Conservation (phyloP, 2,113 vertebrate genomes). For the Galbula dea region DNA sequence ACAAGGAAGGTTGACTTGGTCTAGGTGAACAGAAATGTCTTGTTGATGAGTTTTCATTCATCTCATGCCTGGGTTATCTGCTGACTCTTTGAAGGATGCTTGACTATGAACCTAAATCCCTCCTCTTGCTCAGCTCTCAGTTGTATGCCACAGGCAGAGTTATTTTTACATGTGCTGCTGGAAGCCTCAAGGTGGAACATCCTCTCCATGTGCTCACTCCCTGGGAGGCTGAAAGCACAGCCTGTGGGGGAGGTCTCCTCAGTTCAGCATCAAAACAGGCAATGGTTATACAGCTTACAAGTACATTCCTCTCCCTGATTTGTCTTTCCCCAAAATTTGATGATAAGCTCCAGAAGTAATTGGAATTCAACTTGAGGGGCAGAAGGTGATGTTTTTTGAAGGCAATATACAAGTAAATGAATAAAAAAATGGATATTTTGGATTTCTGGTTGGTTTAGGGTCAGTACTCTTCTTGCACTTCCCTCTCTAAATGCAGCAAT, state of each 20-base stretch:
- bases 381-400: background rate
- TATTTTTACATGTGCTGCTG: background rate
- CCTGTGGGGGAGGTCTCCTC: background rate
- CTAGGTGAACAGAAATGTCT: background rate
- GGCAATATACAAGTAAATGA: background rate
- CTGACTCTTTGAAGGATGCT: fast-evolving
- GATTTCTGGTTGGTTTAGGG: background rate
- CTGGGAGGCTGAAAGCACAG: background rate
- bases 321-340: background rate
- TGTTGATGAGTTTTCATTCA: background rate
- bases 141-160: background rate
- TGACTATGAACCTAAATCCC: too few species aligned
- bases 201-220: background rate
- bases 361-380: background rate
- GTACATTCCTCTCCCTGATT: background rate
- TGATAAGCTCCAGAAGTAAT: background rate
- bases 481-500: too few species aligned
- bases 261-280: background rate
- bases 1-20: too few species aligned
- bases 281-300: background rate
- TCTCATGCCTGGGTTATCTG: too few species aligned
- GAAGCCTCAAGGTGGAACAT: background rate
- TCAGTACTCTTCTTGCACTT: background rate
- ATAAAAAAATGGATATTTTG: background rate
- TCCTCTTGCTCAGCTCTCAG: background rate